Evolutionary conservation across 2,113 vertebrate genomes (phyloP).

Genomic region (Plecotus auritus): DNA sequence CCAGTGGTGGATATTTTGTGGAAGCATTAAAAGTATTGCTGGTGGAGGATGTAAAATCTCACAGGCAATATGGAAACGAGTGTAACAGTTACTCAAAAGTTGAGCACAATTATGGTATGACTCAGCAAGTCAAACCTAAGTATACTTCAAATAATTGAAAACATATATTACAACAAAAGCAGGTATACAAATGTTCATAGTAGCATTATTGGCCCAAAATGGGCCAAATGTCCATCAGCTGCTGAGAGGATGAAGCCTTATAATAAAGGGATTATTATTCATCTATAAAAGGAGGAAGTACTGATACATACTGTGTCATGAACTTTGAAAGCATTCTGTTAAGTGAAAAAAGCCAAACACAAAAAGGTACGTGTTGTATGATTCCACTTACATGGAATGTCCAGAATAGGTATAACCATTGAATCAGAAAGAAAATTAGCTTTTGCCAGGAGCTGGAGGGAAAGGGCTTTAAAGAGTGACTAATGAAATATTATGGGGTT

Average conservation of each 20-base stretch:
- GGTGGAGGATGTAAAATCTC: too few relatives aligned
- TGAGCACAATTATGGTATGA: neutral
- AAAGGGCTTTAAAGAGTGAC: neutral
- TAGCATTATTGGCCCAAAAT: neutral
- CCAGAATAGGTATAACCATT: neutral
- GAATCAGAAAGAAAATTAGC: neutral
- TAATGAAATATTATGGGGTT: neutral
- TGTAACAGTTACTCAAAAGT: neutral
- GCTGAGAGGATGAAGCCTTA: neutral
- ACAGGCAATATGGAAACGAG: too few relatives aligned
- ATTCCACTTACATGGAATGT: too few relatives aligned
- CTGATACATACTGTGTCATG: neutral
- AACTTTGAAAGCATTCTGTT: neutral
- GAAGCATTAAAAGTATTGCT: too few relatives aligned
- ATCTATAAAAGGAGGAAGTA: neutral
- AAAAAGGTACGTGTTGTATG: too few relatives aligned
- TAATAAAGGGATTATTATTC: neutral
- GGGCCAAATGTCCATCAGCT: neutral
- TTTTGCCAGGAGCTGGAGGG: neutral
- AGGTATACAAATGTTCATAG: neutral
- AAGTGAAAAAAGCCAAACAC: too few relatives aligned
- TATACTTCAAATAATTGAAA: neutral
- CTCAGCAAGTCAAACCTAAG: neutral
- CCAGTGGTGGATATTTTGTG: too few relatives aligned
- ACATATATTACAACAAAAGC: neutral